Conservation (phyloP, 2,113 vertebrate species). For the Podarcis raffonei region DNA sequence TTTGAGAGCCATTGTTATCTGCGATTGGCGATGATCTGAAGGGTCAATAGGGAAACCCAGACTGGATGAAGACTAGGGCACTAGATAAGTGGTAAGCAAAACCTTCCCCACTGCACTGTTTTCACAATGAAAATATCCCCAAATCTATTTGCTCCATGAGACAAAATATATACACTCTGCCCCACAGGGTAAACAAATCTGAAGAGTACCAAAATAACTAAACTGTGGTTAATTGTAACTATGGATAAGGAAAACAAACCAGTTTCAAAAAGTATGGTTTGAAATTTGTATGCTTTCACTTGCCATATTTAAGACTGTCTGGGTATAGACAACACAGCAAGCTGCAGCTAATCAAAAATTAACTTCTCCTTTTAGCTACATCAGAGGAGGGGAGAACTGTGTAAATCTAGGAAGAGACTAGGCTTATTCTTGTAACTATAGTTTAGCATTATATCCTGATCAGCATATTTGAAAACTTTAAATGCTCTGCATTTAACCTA, state of each 20-base stretch:
- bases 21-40: neutral
- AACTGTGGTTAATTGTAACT: neutral
- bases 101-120: neutral
- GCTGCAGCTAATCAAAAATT: too few relatives aligned
- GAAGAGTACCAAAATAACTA: neutral
- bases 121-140: neutral
- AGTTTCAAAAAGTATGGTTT: neutral
- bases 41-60: too few relatives aligned
- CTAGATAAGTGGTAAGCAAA: neutral
- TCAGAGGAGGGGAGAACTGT: too few relatives aligned
- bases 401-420: too few relatives aligned
- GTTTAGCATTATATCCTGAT: neutral
- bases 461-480: neutral
- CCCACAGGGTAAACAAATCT: neutral
- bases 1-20: too few relatives aligned
- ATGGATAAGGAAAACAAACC: neutral
- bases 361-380: too few relatives aligned
- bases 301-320: too few relatives aligned
- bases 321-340: rapidly evolving
- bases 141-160: neutral
- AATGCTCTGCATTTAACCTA: neutral
- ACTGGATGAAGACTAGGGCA: neutral
- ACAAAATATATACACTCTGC: neutral
- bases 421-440: neutral
- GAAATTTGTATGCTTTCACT: too few relatives aligned